These are phyloP conservation scores for Cheilosia vernalis DNA, from an alignment of 2,888 invertebrate genomes.

Conservation along the genomic window DNA sequence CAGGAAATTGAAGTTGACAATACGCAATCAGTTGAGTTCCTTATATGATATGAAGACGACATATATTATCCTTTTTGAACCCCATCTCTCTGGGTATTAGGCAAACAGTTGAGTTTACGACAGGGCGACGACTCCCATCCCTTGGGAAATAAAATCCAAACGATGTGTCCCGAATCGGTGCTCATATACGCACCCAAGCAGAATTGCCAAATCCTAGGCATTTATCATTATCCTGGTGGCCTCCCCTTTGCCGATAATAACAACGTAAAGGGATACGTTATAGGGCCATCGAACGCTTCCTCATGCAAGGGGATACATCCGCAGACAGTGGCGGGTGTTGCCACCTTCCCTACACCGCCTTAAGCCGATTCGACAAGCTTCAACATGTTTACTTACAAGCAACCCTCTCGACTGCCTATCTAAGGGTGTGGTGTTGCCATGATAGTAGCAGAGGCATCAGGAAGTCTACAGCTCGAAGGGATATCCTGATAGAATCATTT, in stretches of 20 bases:
- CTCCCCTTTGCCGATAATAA: constrained; percentile 53
- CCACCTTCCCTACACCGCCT: constrained; percentile 10
- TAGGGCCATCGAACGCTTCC: constrained; percentile 40
- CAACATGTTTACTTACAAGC: constrained; percentile 63
- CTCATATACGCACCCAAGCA: constrained; percentile 72
- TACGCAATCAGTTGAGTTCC: neutral
- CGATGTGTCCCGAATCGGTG: constrained; percentile 72
- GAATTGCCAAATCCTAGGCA: constrained; percentile 72
- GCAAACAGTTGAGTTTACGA: constrained; percentile 63
- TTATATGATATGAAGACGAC: neutral
- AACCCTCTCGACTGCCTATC: constrained; percentile 50
- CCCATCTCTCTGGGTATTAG: constrained; percentile 10
- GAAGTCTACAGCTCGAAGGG: constrained; percentile 63
- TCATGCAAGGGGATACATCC: constrained; percentile 39
- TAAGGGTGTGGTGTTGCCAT: neutral
- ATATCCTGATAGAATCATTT: constrained; percentile 74
- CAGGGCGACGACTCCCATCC: constrained; percentile 14
- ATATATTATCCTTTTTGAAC: constrained; percentile 30
- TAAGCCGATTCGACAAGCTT: constrained; percentile 64
- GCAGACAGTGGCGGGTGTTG: constrained; percentile 35
- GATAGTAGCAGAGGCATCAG: constrained; percentile 3
- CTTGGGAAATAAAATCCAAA: constrained; percentile 56
- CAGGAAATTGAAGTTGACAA: constrained; percentile 59
- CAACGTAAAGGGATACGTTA: constrained; percentile 45
- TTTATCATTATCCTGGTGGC: constrained; percentile 62